Conservation (phyloP, 2,797 vertebrate species). For the Monodelphis domestica region DNA sequence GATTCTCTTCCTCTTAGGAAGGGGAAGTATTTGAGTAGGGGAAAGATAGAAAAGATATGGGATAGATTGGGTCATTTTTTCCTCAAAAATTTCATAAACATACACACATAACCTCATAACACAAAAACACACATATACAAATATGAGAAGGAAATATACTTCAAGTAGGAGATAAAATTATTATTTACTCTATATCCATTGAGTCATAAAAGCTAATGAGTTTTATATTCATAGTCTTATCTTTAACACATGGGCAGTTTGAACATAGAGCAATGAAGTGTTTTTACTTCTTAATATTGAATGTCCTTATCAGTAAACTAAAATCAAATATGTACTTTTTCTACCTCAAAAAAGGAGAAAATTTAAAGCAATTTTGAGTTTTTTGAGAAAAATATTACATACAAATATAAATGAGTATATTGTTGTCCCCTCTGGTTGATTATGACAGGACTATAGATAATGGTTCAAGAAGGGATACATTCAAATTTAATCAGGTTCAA, state of each 20-base stretch:
- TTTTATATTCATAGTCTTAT: not conserved
- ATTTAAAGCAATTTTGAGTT: not conserved
- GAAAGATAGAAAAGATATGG: not conserved
- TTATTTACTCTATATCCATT: not conserved
- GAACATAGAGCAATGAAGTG: not conserved
- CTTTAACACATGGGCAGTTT: not conserved
- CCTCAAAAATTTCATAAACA: too few relatives aligned
- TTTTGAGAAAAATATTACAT: not conserved
- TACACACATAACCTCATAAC: too few relatives aligned
- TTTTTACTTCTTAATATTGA: not conserved
- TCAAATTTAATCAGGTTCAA: not conserved
- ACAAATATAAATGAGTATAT: not conserved
- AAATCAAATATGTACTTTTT: too few relatives aligned
- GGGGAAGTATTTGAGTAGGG: not conserved
- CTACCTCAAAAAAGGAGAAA: not conserved
- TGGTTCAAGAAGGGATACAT: too few relatives aligned
- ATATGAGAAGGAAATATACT: not conserved
- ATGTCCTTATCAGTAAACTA: not conserved
- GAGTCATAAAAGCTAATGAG: not conserved
- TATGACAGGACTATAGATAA: too few relatives aligned
- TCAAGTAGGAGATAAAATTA: not conserved
- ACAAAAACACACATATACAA: too few relatives aligned
- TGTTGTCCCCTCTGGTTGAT: not conserved
- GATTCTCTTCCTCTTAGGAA: not conserved
- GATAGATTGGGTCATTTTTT: not conserved